Conservation (phyloP, 2,113 vertebrate genomes). For the Triplophysa dalaica region DNA sequence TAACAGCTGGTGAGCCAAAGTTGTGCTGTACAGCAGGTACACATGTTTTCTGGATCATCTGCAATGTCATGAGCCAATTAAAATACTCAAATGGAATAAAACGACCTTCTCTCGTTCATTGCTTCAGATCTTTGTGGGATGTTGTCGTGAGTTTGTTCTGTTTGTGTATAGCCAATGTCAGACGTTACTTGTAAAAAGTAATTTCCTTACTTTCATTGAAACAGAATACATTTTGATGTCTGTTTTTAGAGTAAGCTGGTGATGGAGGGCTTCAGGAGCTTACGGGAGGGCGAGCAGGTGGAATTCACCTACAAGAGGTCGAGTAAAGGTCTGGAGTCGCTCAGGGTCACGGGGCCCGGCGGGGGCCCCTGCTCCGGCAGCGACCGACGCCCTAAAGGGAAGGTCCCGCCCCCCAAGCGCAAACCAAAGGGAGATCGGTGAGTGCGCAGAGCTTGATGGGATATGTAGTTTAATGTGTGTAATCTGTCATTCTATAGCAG, state of each 20-base stretch:
- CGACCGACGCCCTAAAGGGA: conserved; percentile 97
- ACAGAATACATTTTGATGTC: too few relatives aligned
- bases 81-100: background rate
- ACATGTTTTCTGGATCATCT: too few relatives aligned
- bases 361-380: conserved; percentile 94
- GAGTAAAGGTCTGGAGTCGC: conserved; percentile 97
- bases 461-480: conserved; percentile 25
- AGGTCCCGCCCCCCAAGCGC: conserved; percentile 89
- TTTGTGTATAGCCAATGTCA: too few relatives aligned
- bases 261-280: conserved; percentile 99
- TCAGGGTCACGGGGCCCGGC: conserved; percentile 96
- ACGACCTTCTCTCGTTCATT: background rate
- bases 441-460: conserved; percentile 56
- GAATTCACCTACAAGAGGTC: conserved; percentile 99
- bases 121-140: background rate
- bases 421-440: conserved; percentile 99
- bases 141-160: background rate
- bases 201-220: too few relatives aligned
- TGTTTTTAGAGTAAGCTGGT: conserved; percentile 91
- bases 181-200: too few relatives aligned
- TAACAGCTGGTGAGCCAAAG: too few relatives aligned
- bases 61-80: too few relatives aligned
- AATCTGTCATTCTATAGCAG: background rate
- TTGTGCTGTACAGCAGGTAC: too few relatives aligned
- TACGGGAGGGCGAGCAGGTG: conserved; percentile 98